Evolutionary conservation across 2,113 vertebrate species (phyloP).

Genomic region (Xiphophorus couchianus): DNA sequence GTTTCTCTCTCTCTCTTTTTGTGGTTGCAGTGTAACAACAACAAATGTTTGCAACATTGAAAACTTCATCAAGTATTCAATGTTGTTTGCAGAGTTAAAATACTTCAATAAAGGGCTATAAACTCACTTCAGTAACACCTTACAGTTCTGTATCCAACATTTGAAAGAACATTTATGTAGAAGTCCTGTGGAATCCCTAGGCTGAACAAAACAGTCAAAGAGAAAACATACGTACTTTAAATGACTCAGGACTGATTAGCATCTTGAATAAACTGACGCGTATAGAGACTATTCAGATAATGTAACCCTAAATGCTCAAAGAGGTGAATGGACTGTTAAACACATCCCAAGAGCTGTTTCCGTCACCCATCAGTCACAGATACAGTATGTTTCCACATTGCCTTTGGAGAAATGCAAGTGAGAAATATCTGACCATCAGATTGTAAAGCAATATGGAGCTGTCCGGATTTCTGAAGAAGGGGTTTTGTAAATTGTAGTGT

Average conservation of each 20-base stretch:
- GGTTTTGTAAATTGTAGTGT: slow-evolving; percentile 14
- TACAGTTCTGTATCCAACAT: slow-evolving; percentile 46
- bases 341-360: slow-evolving; percentile 56
- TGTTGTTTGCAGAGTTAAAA: background rate
- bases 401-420: slow-evolving; percentile 28
- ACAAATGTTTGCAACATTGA: background rate
- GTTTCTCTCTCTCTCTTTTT: background rate
- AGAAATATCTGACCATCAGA: slow-evolving; percentile 45
- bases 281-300: slow-evolving; percentile 39
- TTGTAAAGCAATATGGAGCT: slow-evolving; percentile 32
- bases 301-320: slow-evolving; percentile 55
- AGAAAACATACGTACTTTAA: slow-evolving; percentile 45
- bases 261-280: slow-evolving; percentile 22
- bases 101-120: background rate
- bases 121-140: slow-evolving; percentile 2
- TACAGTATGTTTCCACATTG: slow-evolving; percentile 27
- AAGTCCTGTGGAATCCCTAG: slow-evolving; percentile 43
- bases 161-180: slow-evolving; percentile 74
- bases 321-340: slow-evolving; percentile 54
- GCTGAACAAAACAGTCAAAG: slow-evolving; percentile 37
- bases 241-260: slow-evolving; percentile 52
- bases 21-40: background rate
- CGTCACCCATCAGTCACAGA: slow-evolving; percentile 47
- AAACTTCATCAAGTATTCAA: too few species aligned
- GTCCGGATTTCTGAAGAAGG: slow-evolving; percentile 28